phyloP scores from a whole-genome alignment of 2,113 vertebrate genomes.

The Grammomys surdaster region DNA sequence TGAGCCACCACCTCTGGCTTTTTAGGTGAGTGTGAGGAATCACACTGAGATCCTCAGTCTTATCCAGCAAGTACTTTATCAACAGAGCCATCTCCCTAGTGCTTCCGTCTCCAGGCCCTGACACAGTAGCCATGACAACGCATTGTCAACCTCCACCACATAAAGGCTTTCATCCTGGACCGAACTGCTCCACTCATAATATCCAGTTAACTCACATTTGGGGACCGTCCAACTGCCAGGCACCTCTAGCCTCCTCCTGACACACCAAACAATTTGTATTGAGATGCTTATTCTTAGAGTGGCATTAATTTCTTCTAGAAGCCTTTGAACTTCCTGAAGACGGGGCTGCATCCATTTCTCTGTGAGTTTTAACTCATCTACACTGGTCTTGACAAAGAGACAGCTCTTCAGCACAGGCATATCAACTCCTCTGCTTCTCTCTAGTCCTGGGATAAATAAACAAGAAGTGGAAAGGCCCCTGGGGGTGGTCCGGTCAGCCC shows the following conservation, averaged over 20 bases:
- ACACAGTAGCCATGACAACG: background rate
- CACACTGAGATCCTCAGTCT: background rate
- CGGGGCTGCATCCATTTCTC: background rate
- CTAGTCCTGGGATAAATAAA: background rate
- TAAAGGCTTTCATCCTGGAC: background rate
- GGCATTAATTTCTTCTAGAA: background rate
- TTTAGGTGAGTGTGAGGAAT: background rate
- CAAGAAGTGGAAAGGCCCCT: background rate
- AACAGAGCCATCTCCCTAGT: background rate
- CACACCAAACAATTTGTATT: background rate
- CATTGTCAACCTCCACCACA: background rate
- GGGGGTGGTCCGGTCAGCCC: background rate
- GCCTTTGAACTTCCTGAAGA: background rate
- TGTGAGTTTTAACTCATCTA: background rate
- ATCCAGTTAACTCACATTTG: background rate
- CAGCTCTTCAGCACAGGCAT: background rate
- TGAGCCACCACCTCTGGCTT: background rate
- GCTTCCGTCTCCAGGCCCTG: background rate
- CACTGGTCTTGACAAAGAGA: background rate
- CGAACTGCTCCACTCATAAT: accelerated
- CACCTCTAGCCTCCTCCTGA: background rate
- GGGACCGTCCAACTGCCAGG: background rate
- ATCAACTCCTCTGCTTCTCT: background rate
- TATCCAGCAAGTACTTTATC: background rate
- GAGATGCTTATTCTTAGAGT: background rate